Percentiles rank a stretch among this genome's conserved stretches.
Conservation (phyloP, 2,797 vertebrate genomes). For the Crocidura indochinensis region DNA sequence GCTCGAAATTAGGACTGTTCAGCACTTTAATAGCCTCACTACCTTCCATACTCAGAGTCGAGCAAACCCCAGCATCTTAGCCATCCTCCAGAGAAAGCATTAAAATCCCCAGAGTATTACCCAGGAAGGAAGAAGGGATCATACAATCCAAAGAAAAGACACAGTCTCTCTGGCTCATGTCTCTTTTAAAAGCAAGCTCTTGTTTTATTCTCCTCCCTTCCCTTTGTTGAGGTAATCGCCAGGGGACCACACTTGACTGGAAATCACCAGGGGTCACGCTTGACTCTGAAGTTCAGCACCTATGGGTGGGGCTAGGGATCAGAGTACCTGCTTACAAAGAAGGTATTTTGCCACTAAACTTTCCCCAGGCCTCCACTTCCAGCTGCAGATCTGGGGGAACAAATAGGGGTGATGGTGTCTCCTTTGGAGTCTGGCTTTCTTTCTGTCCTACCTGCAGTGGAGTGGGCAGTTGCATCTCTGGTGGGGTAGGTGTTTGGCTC, state of each 20-base stretch:
- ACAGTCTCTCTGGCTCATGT: not conserved
- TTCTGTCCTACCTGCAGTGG: too few species aligned
- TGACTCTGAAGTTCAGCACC: too few species aligned
- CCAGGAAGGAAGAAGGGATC: not conserved
- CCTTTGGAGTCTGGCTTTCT: accelerated
- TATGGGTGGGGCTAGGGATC: too few species aligned
- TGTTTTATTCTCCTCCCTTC: too few species aligned
- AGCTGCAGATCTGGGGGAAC: not conserved
- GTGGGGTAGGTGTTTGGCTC: not conserved
- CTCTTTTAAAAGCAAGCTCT: not conserved
- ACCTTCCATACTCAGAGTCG: not conserved
- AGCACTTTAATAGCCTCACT: not conserved
- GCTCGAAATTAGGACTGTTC: not conserved
- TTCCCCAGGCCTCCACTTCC: not conserved
- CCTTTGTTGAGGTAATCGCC: too few species aligned
- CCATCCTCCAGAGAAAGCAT: not conserved
- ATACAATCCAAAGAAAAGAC: not conserved
- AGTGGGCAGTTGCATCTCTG: not conserved
- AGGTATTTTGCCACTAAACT: too few species aligned
- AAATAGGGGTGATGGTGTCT: too few species aligned
- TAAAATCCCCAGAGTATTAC: not conserved
- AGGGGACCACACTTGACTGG: too few species aligned
- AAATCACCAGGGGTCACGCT: too few species aligned
- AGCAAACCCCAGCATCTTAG: too few species aligned
- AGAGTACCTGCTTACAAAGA: too few species aligned